Conservation (phyloP, 2,888 invertebrate species). For the Allygus modestus region DNA sequence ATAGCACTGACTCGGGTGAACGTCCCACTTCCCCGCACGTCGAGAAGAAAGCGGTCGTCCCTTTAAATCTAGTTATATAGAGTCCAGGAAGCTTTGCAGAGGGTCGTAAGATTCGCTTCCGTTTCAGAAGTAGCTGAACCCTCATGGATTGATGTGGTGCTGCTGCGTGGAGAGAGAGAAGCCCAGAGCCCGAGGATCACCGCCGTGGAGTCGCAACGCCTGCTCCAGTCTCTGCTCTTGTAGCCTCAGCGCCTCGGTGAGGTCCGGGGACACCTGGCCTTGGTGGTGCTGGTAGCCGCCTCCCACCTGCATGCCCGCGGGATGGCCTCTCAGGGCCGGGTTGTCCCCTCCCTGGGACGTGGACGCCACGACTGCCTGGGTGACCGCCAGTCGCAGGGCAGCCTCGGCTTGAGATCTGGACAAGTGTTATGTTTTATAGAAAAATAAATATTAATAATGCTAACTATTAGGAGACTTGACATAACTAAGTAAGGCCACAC, state of each 20-base stretch:
- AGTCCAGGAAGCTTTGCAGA: conserved; percentile 68
- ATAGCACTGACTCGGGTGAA: conserved; percentile 41
- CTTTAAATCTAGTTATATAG: conserved; percentile 63
- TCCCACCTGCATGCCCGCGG: conserved; percentile 74
- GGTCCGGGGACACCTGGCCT: conserved; percentile 80
- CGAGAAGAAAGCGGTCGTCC: conserved; percentile 27
- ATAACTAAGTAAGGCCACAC: too few relatives aligned
- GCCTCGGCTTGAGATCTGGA: conserved; percentile 90
- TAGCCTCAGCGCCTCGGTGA: conserved; percentile 84
- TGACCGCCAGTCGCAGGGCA: conserved; percentile 87
- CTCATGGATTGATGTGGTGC: conserved; percentile 71
- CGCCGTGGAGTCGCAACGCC: conserved; percentile 87
- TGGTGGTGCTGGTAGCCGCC: conserved; percentile 73
- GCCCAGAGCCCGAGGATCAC: conserved; percentile 87
- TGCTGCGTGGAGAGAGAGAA: conserved; percentile 79
- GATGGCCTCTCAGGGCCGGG: conserved; percentile 71
- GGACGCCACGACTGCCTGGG: conserved; percentile 80
- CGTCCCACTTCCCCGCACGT: conserved; percentile 31
- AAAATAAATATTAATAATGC: neutral
- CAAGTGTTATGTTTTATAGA: neutral
- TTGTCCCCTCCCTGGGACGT: conserved; percentile 68
- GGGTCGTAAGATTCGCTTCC: conserved; percentile 62
- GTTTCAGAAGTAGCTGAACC: conserved; percentile 70
- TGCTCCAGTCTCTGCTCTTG: conserved; percentile 91
- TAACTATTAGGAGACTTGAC: too few relatives aligned